Base-by-base conservation (phyloP, 1,140 invertebrate species). In the Globodera rostochiensis region DNA sequence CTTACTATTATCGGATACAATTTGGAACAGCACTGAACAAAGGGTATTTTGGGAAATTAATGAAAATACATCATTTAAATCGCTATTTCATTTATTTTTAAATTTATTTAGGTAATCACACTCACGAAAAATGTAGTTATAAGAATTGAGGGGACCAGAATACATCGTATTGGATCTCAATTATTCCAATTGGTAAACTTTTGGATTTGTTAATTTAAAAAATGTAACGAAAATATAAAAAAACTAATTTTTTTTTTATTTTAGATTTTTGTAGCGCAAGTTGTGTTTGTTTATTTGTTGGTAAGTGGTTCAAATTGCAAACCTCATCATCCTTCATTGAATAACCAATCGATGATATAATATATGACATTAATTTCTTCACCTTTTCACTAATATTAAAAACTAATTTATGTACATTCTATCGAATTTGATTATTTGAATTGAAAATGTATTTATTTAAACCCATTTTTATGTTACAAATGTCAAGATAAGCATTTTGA, bases 241-340 rank as follows among this genome's bases (percentile, higher is more conserved):
- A 46, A 1, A 67, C 47, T 45, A 8, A 45, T 19, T 19, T 49
- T 67, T 0, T 13, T 25, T 70, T 46, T 49, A 19, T 15, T 25
- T 50, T 19, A 78, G 77, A n/a, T 69, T 64, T 69, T 78, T 69
- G 46, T 78, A 45, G 77, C 64, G 50, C 77, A 78, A 78, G 36
- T 78, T 45, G 77, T 78, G n/a, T 47, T 78, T 36, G 50, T 78
- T n/a, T 78, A 49, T 25, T 19, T 78, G 70, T 64, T 78, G 8
- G 77, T 78, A 47, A 70, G 64, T 69, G 46, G 49, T 70, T 78
- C 77, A 46, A 78, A 78, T 36, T 71, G 69, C 19, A 45, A 4
- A 21, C 60, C 60, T 36, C 36, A 36, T 36, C 36, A 36, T 36
- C 36, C 36, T 36, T 36, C 36, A 36, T 36, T 36, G 3, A 3